Evolutionary conservation across 2,113 vertebrate species (phyloP).

Genomic region (Callionymus lyra): DNA sequence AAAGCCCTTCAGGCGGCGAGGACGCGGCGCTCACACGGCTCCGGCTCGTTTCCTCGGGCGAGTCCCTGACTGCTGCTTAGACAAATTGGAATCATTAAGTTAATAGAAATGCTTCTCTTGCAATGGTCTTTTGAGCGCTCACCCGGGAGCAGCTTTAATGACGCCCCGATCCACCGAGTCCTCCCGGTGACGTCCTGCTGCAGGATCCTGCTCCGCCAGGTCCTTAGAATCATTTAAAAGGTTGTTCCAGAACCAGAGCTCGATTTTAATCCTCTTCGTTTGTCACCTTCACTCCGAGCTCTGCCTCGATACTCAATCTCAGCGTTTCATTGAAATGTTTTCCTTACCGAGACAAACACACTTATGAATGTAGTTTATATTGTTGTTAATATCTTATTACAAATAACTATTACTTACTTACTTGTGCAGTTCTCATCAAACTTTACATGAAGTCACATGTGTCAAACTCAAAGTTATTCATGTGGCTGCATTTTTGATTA

Average conservation of each 20-base stretch:
- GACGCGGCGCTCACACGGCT: constrained; percentile 16
- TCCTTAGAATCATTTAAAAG: constrained; percentile 61
- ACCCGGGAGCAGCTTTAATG: constrained; percentile 36
- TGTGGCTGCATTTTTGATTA: too few species aligned
- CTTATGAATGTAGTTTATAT: too few species aligned
- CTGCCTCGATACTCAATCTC: too few species aligned
- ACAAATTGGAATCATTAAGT: constrained; percentile 28
- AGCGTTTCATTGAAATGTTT: too few species aligned
- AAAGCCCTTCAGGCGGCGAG: constrained; percentile 26
- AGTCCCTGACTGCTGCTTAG: constrained; percentile 13
- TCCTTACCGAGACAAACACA: too few species aligned
- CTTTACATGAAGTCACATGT: too few species aligned
- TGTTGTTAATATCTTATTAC: too few species aligned
- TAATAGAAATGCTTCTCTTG: constrained; percentile 27
- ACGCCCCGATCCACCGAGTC: constrained; percentile 7
- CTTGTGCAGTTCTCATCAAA: too few species aligned
- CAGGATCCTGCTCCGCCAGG: constrained; percentile 46
- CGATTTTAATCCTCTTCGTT: constrained; percentile 63
- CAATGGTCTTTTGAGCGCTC: constrained; percentile 11
- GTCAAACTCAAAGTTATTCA: too few species aligned
- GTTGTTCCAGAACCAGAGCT: constrained; percentile 28
- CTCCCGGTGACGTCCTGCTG: constrained; percentile 5
- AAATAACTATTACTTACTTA: too few species aligned
- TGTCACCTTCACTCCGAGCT: constrained; percentile 43
- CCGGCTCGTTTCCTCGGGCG: constrained; percentile 12